Conservation (phyloP, 2,113 vertebrate species). For the Rattus rattus region DNA sequence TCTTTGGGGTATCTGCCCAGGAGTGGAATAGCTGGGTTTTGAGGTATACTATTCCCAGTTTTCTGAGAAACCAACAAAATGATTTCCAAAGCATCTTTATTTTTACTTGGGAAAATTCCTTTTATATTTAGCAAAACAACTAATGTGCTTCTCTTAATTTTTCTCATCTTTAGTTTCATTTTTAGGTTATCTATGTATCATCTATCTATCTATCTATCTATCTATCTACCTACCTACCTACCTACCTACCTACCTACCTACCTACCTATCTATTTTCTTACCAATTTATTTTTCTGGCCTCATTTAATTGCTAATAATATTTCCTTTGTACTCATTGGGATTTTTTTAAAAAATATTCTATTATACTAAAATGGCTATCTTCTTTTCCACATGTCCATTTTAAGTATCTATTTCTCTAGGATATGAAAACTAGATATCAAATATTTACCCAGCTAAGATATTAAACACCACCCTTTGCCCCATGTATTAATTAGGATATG, state of each 20-base stretch:
- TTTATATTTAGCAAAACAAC: background rate
- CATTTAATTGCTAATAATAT: background rate
- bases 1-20: too few species aligned
- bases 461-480: background rate
- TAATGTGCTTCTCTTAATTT: background rate
- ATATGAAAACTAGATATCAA: background rate
- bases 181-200: background rate
- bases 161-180: background rate
- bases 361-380: background rate
- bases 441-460: background rate
- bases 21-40: too few species aligned
- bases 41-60: too few species aligned
- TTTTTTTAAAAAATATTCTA: background rate
- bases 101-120: background rate
- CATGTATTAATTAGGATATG: background rate
- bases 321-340: background rate
- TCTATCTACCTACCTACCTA: background rate
- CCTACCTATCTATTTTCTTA: background rate
- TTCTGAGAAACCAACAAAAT: too few species aligned
- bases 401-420: background rate
- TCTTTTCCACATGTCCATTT: background rate
- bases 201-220: background rate
- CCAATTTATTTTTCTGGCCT: background rate
- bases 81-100: background rate
- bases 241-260: too few species aligned